Conservation (phyloP, 2,888 invertebrate genomes). For the Sclerodermus sp. region DNA sequence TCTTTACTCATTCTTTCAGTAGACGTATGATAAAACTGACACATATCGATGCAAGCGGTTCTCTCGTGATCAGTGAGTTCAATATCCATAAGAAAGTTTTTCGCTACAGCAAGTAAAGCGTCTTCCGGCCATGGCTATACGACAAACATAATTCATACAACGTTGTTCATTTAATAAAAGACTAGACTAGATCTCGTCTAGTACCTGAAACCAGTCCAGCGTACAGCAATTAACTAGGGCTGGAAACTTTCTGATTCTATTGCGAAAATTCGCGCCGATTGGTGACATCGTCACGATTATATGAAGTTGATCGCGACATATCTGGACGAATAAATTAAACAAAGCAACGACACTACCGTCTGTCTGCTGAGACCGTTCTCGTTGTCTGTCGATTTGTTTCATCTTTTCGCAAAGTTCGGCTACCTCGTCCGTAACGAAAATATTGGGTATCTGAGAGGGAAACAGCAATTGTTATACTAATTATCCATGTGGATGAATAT, state of each 20-base stretch:
- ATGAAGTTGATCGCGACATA: slow-evolving; percentile 88
- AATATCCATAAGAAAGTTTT: slow-evolving; percentile 77
- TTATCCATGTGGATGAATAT: too few species aligned
- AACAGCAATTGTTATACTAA: too few species aligned
- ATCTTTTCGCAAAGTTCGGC: slow-evolving; percentile 91
- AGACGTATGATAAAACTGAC: slow-evolving; percentile 86
- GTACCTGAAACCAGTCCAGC: slow-evolving; percentile 92
- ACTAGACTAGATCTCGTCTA: too few species aligned
- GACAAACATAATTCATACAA: too few species aligned
- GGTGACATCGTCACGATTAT: slow-evolving; percentile 88
- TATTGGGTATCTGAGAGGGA: slow-evolving; percentile 70
- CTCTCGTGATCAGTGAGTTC: slow-evolving; percentile 76
- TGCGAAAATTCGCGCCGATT: slow-evolving; percentile 82
- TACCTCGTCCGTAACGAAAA: slow-evolving; percentile 83
- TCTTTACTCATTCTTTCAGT: slow-evolving; percentile 72
- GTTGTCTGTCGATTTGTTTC: slow-evolving; percentile 84
- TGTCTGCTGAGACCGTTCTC: slow-evolving; percentile 84
- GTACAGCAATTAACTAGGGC: slow-evolving; percentile 93
- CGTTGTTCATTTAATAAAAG: too few species aligned
- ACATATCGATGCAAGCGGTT: slow-evolving; percentile 81
- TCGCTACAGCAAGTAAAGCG: slow-evolving; percentile 86
- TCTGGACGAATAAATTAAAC: slow-evolving; percentile 86
- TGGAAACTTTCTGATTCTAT: slow-evolving; percentile 86
- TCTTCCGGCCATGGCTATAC: slow-evolving; percentile 84
- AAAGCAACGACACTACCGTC: slow-evolving; percentile 90